Conservation (phyloP, 2,797 vertebrate species). For the Iguana delicatissima region DNA sequence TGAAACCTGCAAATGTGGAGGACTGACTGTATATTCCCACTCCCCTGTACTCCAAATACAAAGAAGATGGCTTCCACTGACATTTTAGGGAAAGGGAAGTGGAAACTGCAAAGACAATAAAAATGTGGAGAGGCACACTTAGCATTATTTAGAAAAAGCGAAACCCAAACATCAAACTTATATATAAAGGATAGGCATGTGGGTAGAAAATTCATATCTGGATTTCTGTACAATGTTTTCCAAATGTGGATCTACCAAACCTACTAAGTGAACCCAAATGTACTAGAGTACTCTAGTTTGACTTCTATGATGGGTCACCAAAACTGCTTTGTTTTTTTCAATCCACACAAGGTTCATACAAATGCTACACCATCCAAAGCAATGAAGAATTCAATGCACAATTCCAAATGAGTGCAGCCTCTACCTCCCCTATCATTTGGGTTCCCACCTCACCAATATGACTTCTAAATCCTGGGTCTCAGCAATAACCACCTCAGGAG, state of each 20-base stretch:
- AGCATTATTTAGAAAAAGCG: not conserved
- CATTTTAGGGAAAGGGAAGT: not conserved
- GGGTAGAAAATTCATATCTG: too few species aligned
- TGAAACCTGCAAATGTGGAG: too few species aligned
- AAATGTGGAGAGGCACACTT: not conserved
- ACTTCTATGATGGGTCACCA: not conserved
- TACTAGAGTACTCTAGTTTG: not conserved
- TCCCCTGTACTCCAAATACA: not conserved
- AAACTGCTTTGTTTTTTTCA: not conserved
- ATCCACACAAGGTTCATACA: not conserved
- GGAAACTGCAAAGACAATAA: not conserved
- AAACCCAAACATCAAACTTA: not conserved
- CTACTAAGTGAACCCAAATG: too few species aligned
- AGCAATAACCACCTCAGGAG: not conserved
- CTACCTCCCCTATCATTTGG: too few species aligned
- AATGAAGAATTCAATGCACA: not conserved
- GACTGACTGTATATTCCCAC: too few species aligned
- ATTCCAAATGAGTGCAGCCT: not conserved
- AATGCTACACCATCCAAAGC: not conserved
- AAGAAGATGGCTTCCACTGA: not conserved
- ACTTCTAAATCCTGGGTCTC: constrained; percentile 27
- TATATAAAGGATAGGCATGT: not conserved
- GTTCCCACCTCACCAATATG: not conserved
- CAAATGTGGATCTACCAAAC: too few species aligned
- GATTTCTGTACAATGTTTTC: too few species aligned